Base-by-base conservation (phyloP, 2,888 invertebrate genomes). In the Nemotelus nigrinus region DNA sequence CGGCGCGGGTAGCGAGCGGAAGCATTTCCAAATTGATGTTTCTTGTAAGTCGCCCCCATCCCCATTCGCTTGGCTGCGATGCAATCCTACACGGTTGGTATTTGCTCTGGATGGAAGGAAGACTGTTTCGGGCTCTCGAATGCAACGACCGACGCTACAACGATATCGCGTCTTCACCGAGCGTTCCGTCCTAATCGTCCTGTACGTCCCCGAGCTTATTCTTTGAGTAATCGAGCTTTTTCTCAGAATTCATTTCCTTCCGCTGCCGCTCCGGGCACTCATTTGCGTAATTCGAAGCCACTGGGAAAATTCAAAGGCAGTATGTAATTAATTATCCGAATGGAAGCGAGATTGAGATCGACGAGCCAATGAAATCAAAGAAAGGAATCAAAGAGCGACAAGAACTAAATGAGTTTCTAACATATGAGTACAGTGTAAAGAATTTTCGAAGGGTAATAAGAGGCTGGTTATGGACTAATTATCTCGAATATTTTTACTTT, bases 191-290 rank as follows among this genome's bases (percentile, higher is more conserved):
- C 25, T 25, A 25, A 25, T 25, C 25, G 25, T 25, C 25, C 25
- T 25, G 25, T 25, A 25, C 25, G 25, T 55, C 55, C 43, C 1
- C 43, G n/a, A 68, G 70, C 70, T 70, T 53, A 55, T 70, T 45
- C 70, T 70, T 70, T 70, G 70, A 70, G 70, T 70, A 70, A 70
- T 70, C 70, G 70, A 70, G 55, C 70, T 70, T 43, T 43, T 60
- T 60, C 41, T 47, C 70, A 45, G 45, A n/a, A 65, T 53, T 1
- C 53, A 65, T 2, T 65, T 63, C 43, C 8, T 63, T 63, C 41
- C 10, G 10, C 10, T 53, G 7, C 53, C 53, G 25, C 67, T 48
- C 2, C 67, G 48, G 67, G 67, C 8, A 48, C 48, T 67, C 67
- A 67, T 67, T 67, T 67, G 67, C 67, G 67, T 67, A 67, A 67